These are phyloP conservation scores for Ridgeia piscesae DNA, from an alignment of 1,140 invertebrate species.

Conservation along the genomic window DNA sequence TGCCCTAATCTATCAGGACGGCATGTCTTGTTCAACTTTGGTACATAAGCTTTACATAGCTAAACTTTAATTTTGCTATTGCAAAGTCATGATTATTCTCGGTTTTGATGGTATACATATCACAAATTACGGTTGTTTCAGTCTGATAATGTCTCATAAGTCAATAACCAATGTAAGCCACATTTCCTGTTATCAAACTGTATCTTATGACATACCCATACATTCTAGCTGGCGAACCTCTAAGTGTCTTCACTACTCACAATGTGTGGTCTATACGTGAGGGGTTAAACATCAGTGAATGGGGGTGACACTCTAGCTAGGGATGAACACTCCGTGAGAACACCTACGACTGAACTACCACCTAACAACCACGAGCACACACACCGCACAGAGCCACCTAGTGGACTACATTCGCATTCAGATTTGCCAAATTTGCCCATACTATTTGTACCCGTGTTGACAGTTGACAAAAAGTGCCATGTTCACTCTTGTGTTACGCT, in stretches of 20 bases:
- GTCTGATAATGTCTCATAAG: constrained; percentile 5
- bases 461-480: background rate
- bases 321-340: background rate
- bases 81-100: background rate
- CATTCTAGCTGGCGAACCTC: background rate
- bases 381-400: background rate
- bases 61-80: background rate
- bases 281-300: background rate
- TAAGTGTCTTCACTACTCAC: background rate
- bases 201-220: background rate
- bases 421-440: background rate
- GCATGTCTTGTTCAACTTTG: background rate
- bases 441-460: background rate
- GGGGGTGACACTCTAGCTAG: background rate
- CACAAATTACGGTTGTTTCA: background rate
- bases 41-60: background rate
- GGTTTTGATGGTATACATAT: constrained; percentile 1
- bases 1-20: background rate
- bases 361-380: background rate
- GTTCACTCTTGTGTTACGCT: background rate
- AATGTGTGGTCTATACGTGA: background rate
- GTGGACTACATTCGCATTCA: background rate
- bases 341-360: background rate
- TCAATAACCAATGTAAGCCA: background rate
- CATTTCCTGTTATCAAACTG: background rate